These are phyloP conservation scores for Chitala chitala DNA, from an alignment of 2,113 vertebrate genomes.

Conservation along the genomic window DNA sequence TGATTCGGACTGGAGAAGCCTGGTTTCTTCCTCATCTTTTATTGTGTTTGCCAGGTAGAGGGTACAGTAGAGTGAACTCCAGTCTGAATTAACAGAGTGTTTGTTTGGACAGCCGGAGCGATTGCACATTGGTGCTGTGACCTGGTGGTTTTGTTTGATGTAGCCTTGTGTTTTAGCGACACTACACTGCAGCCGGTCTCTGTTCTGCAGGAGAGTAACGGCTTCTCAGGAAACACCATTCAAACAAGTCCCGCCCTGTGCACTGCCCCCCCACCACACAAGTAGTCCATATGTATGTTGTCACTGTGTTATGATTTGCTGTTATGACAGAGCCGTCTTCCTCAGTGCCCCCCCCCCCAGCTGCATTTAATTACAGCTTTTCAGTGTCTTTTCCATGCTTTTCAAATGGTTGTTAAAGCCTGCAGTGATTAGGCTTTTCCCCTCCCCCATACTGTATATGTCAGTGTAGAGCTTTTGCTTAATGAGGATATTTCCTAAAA, in stretches of 20 bases:
- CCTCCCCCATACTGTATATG: not conserved
- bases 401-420: constrained; percentile 10
- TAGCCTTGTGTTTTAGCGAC: not conserved
- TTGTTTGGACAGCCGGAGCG: not conserved
- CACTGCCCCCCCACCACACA: not conserved
- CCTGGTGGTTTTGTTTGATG: not conserved
- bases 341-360: constrained; percentile 41
- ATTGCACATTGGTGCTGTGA: not conserved
- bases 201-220: no score
- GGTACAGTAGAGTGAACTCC: not conserved
- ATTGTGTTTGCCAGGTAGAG: not conserved
- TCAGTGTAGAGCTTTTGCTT: not conserved
- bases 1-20: not conserved
- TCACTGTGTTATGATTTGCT: constrained; percentile 50
- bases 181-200: not conserved
- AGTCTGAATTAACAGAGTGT: not conserved
- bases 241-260: not conserved
- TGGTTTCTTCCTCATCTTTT: not conserved
- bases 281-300: constrained; percentile 14
- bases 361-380: constrained; percentile 68
- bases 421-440: not conserved
- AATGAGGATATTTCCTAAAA: constrained; percentile 2
- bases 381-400: constrained; percentile 38
- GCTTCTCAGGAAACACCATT: not conserved
- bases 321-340: constrained; percentile 53